Conservation (phyloP, 2,888 invertebrate species). For the Steinernema scapterisci region DNA sequence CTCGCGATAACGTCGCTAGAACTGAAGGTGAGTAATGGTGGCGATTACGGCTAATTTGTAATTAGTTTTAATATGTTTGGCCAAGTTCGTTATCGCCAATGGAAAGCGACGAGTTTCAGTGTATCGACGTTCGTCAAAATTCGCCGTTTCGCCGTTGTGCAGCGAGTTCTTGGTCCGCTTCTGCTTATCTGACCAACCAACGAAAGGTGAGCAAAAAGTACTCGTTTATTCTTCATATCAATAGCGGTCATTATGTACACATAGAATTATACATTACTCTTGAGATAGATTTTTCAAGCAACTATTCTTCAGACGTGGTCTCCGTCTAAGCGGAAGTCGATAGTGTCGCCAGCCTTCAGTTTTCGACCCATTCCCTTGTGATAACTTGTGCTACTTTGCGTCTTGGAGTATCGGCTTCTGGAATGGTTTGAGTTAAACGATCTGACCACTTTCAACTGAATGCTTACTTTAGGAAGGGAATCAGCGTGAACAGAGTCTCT, state of each 20-base stretch:
- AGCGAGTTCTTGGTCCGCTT: no score
- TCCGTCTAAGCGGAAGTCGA: background rate
- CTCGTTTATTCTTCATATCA: no score
- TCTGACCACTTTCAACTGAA: background rate
- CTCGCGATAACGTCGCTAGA: no score
- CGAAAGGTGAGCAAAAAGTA: no score
- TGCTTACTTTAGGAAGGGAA: slow-evolving; percentile 7
- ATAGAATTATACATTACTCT: background rate
- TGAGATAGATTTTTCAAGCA: background rate
- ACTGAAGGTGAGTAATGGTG: no score
- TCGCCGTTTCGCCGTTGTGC: no score
- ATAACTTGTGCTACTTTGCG: background rate
- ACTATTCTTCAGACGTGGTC: background rate
- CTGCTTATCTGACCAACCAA: no score
- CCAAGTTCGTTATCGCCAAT: no score
- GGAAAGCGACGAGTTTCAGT: no score
- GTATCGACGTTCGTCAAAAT: no score
- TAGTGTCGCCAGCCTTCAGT: background rate
- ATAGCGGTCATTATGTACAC: background rate
- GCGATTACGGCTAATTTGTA: no score
- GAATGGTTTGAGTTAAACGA: background rate
- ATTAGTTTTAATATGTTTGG: no score
- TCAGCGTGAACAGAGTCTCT: slow-evolving; percentile 1
- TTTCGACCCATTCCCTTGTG: background rate
- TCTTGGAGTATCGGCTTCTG: background rate